Base-by-base conservation (phyloP, 1,140 invertebrate genomes). In the Cotesia glomerata region DNA sequence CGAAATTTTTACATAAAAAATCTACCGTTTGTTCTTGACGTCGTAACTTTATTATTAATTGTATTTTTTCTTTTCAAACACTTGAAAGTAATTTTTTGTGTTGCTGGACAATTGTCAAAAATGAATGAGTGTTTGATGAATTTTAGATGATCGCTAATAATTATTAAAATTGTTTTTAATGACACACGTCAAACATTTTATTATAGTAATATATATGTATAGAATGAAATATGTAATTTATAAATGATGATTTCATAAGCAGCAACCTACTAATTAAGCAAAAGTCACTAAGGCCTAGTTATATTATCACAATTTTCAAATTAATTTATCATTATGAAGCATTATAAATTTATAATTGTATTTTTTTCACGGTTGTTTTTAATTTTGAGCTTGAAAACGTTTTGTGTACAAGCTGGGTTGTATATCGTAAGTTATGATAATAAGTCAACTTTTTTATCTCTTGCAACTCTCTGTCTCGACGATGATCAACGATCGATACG, bases 391-490 rank as follows among this genome's bases (percentile, higher is more conserved):
- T 77, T 73, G 45, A 67, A 69, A 63, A 49, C 68, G 73, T 76
- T 77, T 80, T 76, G 71, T 77, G 18, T 51, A 8, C 67, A 76
- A 76, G 58, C 72, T 77, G 83, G 83, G 82, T 72, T 86, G 83
- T 85, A 84, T 86, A 85, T 86, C 83, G 83, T 82, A 71, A 76
- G 16, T 76, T 82, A 77, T 77, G 75, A 76, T 80, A 66, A 51
- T 34, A 61, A 16, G 26, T 32, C 18, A 16, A 56, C 56, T 67
- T 56, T 67, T 56, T 49, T 56, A 34, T 45, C 8, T 36, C 13
- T 63, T 39, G 39, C 39, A 11, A 39, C 39, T 39, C 39, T 39
- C 7, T 56, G 9, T 73, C 61, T 66, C 49, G 52, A 79, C 77
- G 79, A 81, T 79, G 82, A 84, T 78, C 79, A 72, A 76, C 80